These are phyloP conservation scores for Phrynocephalus guinanensis DNA, from an alignment of 2,797 vertebrate genomes.

Conservation along the genomic window DNA sequence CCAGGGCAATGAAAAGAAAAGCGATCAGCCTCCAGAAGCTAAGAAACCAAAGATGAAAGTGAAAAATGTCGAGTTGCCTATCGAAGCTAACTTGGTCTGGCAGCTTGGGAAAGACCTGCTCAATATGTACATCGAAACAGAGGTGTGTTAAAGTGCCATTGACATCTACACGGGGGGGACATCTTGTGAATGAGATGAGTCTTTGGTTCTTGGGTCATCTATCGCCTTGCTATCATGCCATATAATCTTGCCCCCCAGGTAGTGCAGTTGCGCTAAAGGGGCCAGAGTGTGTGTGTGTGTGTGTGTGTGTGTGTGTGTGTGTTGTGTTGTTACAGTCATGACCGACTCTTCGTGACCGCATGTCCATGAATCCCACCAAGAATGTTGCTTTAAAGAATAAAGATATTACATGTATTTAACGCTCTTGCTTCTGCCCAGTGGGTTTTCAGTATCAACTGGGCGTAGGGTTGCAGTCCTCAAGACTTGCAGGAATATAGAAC, in stretches of 20 bases:
- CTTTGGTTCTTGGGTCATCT: background rate
- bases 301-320: too few species aligned
- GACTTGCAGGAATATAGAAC: background rate
- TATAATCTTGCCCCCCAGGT: too few species aligned
- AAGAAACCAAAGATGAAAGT: slow-evolving; percentile 88
- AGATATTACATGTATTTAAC: background rate
- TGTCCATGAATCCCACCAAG: too few species aligned
- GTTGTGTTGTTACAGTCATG: too few species aligned
- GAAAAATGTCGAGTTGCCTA: slow-evolving; percentile 82
- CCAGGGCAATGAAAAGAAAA: slow-evolving; percentile 82
- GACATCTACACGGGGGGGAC: background rate
- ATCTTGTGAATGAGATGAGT: background rate
- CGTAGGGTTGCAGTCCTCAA: background rate
- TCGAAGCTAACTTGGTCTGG: slow-evolving; percentile 84
- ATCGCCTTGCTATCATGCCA: too few species aligned
- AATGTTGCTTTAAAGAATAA: background rate
- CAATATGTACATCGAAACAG: slow-evolving; percentile 84
- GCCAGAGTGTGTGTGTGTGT: too few species aligned
- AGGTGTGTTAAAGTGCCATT: slow-evolving; percentile 73
- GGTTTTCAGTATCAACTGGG: background rate
- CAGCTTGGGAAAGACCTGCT: slow-evolving; percentile 83
- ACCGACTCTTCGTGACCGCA: too few species aligned
- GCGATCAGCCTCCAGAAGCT: slow-evolving; percentile 83
- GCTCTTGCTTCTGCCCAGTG: background rate
- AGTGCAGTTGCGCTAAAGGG: too few species aligned